phyloP scores from a whole-genome alignment of 2,113 vertebrate species.

The Chroicocephalus ridibundus region DNA sequence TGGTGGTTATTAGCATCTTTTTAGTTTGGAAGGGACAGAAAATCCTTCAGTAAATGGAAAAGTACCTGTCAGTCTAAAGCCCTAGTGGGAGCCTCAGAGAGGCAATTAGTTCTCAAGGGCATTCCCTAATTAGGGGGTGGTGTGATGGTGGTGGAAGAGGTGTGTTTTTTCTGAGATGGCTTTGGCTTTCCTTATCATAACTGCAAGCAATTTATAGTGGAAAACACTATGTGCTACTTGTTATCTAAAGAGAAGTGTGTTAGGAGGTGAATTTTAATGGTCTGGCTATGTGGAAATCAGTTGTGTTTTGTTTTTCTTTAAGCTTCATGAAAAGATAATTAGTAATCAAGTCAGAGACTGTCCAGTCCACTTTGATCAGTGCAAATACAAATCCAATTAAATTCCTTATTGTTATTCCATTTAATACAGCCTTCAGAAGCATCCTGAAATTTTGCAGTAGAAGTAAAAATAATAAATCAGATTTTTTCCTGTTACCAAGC shows the following conservation, averaged over 20 bases:
- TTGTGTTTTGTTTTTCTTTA: background rate
- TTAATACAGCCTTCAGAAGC: background rate
- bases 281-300: background rate
- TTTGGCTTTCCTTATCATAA: conserved; percentile 7
- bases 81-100: background rate
- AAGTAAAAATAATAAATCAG: background rate
- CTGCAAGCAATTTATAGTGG: background rate
- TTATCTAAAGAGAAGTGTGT: background rate
- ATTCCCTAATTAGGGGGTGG: conserved; percentile 8
- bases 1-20: background rate
- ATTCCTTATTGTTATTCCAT: background rate
- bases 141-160: background rate
- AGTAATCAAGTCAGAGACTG: background rate
- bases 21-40: background rate
- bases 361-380: background rate
- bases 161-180: background rate
- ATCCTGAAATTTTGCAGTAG: background rate
- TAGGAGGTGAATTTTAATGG: background rate
- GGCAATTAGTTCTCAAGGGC: background rate
- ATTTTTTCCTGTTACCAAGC: background rate
- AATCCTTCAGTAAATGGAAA: background rate
- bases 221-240: background rate
- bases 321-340: background rate
- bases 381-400: background rate
- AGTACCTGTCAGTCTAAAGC: background rate